Evolutionary conservation across 2,888 invertebrate genomes (phyloP).

Genomic region (Copidosoma aretas): DNA sequence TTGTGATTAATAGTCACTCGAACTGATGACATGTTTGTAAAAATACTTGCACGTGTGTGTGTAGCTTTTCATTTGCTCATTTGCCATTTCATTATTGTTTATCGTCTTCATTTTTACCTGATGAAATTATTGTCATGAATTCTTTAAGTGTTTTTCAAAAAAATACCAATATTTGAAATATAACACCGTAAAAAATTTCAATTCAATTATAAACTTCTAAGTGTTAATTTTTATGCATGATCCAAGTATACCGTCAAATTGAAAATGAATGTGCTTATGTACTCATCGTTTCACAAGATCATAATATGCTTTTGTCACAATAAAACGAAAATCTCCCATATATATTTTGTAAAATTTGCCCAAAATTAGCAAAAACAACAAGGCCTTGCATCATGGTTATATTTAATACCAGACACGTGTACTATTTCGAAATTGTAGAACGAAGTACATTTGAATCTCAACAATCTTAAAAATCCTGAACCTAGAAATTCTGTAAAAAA

Average conservation of each 20-base stretch:
- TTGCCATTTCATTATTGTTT: background rate
- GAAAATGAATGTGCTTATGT: constrained; percentile 14
- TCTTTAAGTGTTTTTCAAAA: background rate
- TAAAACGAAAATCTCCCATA: background rate
- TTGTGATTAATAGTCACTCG: background rate
- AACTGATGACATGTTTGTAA: background rate
- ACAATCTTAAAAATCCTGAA: too few species aligned
- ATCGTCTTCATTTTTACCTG: background rate
- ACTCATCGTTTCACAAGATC: constrained; percentile 6
- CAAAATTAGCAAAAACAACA: background rate
- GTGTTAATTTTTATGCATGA: constrained; percentile 21
- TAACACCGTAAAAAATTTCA: background rate
- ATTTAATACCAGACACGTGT: background rate
- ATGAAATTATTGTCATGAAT: background rate
- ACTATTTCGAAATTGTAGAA: background rate
- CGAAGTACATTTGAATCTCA: background rate
- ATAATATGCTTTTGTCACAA: background rate
- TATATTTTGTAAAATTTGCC: constrained; percentile 8
- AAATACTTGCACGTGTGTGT: background rate
- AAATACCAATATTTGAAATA: background rate
- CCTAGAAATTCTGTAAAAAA: too few species aligned
- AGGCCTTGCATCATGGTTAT: background rate
- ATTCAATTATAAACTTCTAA: constrained; percentile 12
- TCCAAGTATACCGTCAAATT: constrained; percentile 6
- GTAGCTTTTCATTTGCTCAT: background rate